Conservation (phyloP, 2,797 vertebrate species). For the Manis crassicaudata region DNA sequence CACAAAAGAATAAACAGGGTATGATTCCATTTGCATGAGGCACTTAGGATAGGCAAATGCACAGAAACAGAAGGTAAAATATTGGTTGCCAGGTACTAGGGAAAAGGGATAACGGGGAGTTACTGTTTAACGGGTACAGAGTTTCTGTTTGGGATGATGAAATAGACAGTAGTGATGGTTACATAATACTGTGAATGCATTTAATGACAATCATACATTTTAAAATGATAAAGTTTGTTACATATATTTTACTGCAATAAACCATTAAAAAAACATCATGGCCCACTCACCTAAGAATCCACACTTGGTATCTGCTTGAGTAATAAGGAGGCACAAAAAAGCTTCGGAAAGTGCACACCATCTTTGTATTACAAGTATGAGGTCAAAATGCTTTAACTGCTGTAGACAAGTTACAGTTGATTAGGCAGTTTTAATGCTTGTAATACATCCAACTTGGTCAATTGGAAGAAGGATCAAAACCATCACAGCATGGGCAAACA, state of each 20-base stretch:
- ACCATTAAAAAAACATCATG: background rate
- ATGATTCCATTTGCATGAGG: background rate
- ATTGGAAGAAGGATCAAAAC: background rate
- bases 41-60: background rate
- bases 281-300: background rate
- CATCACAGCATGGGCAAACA: background rate
- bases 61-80: constrained; percentile 1
- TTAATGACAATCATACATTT: constrained; percentile 30
- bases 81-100: background rate
- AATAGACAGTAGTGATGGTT: constrained; percentile 7
- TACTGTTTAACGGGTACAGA: background rate
- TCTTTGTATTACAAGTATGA: background rate
- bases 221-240: background rate
- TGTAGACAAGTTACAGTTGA: background rate
- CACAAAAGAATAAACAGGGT: background rate
- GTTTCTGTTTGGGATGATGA: constrained; percentile 35
- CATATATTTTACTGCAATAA: constrained; percentile 4
- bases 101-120: background rate
- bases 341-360: background rate
- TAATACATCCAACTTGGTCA: background rate
- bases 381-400: background rate
- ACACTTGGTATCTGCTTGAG: background rate
- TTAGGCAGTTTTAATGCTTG: background rate
- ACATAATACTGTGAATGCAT: background rate
- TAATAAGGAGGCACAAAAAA: constrained; percentile 5